Evolutionary conservation across 2,888 invertebrate species (phyloP), one percentile per base, ranked within the genome.

Genomic region (Miltochrista miniata): DNA sequence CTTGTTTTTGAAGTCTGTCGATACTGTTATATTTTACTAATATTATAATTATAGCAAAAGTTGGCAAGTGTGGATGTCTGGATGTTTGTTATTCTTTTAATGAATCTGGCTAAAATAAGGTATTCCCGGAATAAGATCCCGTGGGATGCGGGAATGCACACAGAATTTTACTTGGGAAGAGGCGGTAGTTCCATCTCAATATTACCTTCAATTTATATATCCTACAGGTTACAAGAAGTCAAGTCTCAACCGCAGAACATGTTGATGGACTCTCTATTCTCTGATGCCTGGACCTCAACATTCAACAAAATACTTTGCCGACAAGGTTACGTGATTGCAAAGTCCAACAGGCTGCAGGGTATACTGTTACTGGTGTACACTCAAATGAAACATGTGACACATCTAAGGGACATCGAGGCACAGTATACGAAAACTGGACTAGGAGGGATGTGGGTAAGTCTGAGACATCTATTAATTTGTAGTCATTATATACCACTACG

Each of bases 361-460:
- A 92, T 98, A 33, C 87, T 98, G 45, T 84, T 98, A 13, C 93
- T 95, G 46, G 92, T 97, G 11, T 98, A 96, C 78, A 94, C 96
- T 30, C 93, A 96, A 58, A 92, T 96, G 64, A 94, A 94, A 70
- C 96, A 98, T 87, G 86, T 98, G 4, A 90, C 94, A n/a, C 95
- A 96, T 86, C 85, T 98, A 40, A 93, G 96, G 59, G 95, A 96
- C 72, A 94, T 98, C 48, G 97, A 98, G 81, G 94, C 96, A 1
- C 95, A 96, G 75, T 96, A 96, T 68, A 98, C 98, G 0, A 95
- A 96, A 70, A 98, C 98, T 48, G 98, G 98, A 1, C 93, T 98
- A 56, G 96, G 96, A 29, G 98, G 98, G 48, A 94, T 97, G 89
- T 98, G 98, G 98, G 97, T 97, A 90, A 93, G 95, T 76, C 10